Conservation (phyloP, 2,888 invertebrate species). For the Euproctis similis region DNA sequence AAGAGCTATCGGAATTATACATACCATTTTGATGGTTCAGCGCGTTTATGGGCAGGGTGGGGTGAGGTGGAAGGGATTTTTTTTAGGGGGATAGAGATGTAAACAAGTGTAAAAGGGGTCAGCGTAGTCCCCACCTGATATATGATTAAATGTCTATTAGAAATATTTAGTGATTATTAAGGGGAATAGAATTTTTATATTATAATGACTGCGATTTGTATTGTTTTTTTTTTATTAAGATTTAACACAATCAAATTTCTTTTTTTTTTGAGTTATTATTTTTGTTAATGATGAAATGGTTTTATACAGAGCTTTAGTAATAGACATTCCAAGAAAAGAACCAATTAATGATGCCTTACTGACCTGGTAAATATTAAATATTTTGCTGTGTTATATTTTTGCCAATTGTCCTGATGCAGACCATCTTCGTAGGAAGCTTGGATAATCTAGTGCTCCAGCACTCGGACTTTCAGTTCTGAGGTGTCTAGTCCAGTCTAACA, state of each 20-base stretch:
- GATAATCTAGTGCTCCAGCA: too few species aligned
- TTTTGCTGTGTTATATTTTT: too few species aligned
- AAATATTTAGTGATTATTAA: slow-evolving; percentile 64
- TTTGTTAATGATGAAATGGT: too few species aligned
- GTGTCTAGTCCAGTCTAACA: too few species aligned
- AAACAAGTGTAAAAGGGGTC: slow-evolving; percentile 76
- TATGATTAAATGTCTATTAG: slow-evolving; percentile 74
- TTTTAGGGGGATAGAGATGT: slow-evolving; percentile 69
- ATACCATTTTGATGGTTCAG: slow-evolving; percentile 72
- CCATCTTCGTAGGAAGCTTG: too few species aligned
- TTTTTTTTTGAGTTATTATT: not conserved
- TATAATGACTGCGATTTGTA: slow-evolving; percentile 50
- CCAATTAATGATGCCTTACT: too few species aligned
- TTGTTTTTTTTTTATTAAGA: slow-evolving; percentile 34
- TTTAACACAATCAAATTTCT: slow-evolving; percentile 25
- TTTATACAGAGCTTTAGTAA: too few species aligned
- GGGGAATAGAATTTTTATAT: slow-evolving; percentile 48
- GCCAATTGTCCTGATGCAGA: too few species aligned
- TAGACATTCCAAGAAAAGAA: too few species aligned
- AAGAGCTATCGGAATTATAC: slow-evolving; percentile 71
- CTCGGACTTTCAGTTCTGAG: too few species aligned
- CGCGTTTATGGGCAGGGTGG: slow-evolving; percentile 44
- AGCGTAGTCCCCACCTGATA: slow-evolving; percentile 57
- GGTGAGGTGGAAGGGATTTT: too few species aligned
- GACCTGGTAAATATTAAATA: too few species aligned